These are phyloP conservation scores for Platyrinchus mystaceus DNA, from an alignment of 2,797 vertebrate species.

Conservation along the genomic window DNA sequence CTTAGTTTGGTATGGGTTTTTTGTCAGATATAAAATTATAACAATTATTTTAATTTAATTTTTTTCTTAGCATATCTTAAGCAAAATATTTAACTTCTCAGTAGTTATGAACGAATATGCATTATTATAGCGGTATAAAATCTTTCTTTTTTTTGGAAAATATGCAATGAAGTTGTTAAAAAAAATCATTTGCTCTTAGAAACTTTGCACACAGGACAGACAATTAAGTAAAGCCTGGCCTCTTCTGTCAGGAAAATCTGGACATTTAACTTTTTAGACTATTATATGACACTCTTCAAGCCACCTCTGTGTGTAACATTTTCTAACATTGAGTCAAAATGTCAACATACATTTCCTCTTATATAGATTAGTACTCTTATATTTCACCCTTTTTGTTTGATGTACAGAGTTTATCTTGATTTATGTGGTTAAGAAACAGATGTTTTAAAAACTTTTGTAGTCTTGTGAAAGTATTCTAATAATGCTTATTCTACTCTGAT, in stretches of 20 bases:
- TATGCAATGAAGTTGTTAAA: not conserved
- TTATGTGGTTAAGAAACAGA: not conserved
- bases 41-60: not conserved
- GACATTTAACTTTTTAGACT: not conserved
- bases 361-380: not conserved
- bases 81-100: not conserved
- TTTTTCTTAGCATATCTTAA: not conserved
- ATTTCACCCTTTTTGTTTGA: not conserved
- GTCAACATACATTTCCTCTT: not conserved
- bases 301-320: not conserved
- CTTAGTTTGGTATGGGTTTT: rapidly evolving
- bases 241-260: not conserved
- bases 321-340: not conserved
- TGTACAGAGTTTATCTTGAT: not conserved
- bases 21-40: not conserved
- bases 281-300: not conserved
- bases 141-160: not conserved
- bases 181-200: not conserved
- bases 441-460: not conserved
- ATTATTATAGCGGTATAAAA: not conserved
- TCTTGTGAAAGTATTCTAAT: not conserved
- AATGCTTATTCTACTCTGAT: not conserved
- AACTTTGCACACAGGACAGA: not conserved
- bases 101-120: not conserved
- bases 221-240: not conserved